Conservation (phyloP, 37 sponge, comb jelly and placozoan species). For the Axinella damicornis region DNA sequence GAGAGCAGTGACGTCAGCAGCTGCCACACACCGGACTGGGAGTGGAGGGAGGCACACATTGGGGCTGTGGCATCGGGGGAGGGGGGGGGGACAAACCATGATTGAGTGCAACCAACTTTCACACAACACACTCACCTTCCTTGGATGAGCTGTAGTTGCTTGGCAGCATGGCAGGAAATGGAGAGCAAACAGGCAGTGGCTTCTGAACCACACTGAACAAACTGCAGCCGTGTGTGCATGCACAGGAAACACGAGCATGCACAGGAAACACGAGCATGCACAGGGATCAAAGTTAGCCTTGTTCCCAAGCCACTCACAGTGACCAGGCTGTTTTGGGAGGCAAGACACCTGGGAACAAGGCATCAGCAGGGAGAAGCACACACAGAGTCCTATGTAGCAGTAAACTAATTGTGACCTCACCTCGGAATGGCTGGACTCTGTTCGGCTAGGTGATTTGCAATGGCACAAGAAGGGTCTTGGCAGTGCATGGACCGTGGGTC, state of each 20-base stretch:
- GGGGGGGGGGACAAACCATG: background rate
- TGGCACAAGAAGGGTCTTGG: background rate
- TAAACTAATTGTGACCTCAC: background rate
- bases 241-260: no score
- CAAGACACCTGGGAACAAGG: background rate
- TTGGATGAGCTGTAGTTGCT: background rate
- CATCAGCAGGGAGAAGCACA: no score
- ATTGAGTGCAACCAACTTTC: background rate
- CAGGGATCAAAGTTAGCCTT: no score
- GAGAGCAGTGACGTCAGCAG: conserved; percentile 17
- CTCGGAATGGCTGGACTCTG: background rate
- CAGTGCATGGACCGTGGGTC: conserved; percentile 1
- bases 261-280: no score
- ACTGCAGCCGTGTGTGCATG: background rate
- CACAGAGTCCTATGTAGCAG: no score
- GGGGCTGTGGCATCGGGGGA: conserved; percentile 17
- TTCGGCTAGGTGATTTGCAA: background rate
- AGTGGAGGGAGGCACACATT: conserved; percentile 46
- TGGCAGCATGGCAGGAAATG: background rate
- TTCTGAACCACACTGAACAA: background rate
- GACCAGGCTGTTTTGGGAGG: background rate
- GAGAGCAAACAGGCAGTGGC: conserved; percentile 13
- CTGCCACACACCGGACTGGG: conserved; percentile 19
- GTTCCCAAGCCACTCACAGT: no score
- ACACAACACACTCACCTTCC: background rate